Evolutionary conservation across 1,140 invertebrate genomes (phyloP).

Genomic region (Odontomachus brunneus): DNA sequence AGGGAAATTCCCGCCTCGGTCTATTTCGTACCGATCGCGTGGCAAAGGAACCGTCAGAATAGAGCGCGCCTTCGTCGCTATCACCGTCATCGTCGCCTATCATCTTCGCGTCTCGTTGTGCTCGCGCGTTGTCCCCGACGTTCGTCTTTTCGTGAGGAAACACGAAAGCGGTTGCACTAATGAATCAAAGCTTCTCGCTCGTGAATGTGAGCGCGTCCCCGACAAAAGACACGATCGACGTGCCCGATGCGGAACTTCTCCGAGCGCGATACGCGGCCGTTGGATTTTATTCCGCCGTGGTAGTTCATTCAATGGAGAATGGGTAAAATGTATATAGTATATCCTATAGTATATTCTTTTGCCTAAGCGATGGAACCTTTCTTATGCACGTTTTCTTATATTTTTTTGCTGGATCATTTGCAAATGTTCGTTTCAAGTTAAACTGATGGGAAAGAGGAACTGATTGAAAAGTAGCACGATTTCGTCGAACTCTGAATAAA

Average conservation of each 20-base stretch:
- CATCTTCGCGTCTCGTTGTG: slow-evolving; percentile 28
- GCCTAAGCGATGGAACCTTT: too few relatives aligned
- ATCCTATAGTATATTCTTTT: too few relatives aligned
- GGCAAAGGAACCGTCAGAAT: slow-evolving; percentile 34
- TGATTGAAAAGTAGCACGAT: too few relatives aligned
- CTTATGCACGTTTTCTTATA: too few relatives aligned
- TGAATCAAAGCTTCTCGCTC: slow-evolving; percentile 16
- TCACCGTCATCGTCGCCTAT: slow-evolving; percentile 3
- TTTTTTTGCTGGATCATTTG: too few relatives aligned
- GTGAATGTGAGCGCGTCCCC: not conserved
- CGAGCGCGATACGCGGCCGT: not conserved
- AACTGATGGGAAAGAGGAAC: too few relatives aligned
- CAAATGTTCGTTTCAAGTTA: too few relatives aligned
- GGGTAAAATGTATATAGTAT: too few relatives aligned
- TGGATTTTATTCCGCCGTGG: slow-evolving; percentile 4
- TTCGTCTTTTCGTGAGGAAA: slow-evolving; percentile 25
- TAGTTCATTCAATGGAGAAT: too few relatives aligned
- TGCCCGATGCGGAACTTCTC: not conserved
- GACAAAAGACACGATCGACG: slow-evolving; percentile 14
- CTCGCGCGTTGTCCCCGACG: slow-evolving; percentile 1
- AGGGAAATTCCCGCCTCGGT: too few relatives aligned
- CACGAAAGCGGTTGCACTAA: not conserved
- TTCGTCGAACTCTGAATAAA: too few relatives aligned
- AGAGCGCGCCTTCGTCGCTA: not conserved
- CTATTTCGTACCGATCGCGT: too few relatives aligned